A percentile compares a stretch with the other conserved stretches of the same genome.
Conservation (phyloP, 2,888 invertebrate genomes). For the Athalia circularis region DNA sequence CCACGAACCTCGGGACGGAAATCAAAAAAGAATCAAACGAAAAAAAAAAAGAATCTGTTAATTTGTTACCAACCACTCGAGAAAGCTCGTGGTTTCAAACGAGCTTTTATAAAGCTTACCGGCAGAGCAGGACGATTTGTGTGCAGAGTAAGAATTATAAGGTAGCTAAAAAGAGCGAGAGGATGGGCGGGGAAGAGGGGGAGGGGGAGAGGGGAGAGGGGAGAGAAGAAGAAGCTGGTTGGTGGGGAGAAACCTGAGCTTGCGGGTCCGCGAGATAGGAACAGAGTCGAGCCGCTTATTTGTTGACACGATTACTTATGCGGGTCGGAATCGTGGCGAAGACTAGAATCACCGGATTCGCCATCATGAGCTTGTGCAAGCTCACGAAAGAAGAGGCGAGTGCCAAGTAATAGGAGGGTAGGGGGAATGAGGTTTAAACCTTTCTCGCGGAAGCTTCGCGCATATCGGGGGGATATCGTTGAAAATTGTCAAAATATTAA, state of each 20-base stretch:
- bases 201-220: conserved; percentile 5
- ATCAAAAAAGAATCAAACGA: conserved; percentile 10
- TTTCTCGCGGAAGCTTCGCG: too few species aligned
- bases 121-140: not conserved
- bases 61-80: conserved; percentile 31
- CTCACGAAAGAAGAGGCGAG: too few species aligned
- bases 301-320: conserved; percentile 55
- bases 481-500: too few species aligned
- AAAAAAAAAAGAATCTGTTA: conserved; percentile 48
- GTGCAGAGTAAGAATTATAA: not conserved
- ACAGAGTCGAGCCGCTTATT: conserved; percentile 49
- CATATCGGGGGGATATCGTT: too few species aligned
- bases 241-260: conserved; percentile 11
- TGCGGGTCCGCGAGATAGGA: conserved; percentile 49
- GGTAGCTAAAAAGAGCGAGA: not conserved
- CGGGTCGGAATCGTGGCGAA: conserved; percentile 47
- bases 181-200: conserved; percentile 15
- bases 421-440: too few species aligned
- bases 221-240: conserved; percentile 3
- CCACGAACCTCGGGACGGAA: too few species aligned
- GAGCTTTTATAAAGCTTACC: not conserved
- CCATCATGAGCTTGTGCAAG: not conserved
- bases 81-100: not conserved
- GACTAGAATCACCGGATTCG: conserved; percentile 46
- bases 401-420: too few species aligned